Percentiles rank a stretch among this genome's conserved stretches.
These are phyloP conservation scores for Campoplex nolae DNA, from an alignment of 2,888 invertebrate genomes.

Conservation along the genomic window DNA sequence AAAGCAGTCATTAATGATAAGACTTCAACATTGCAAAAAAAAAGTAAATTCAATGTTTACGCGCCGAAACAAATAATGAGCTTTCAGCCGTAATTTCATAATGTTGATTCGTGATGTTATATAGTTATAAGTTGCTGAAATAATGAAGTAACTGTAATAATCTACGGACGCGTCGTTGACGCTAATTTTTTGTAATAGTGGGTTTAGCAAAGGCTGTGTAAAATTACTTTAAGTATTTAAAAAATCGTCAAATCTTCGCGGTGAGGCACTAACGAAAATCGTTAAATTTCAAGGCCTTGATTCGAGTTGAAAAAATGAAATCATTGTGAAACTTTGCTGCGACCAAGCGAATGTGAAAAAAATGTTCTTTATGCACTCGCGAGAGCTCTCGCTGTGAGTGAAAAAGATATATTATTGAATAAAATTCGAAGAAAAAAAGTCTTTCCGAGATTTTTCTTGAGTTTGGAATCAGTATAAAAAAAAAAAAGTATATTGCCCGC, in stretches of 20 bases:
- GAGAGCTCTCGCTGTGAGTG: neutral
- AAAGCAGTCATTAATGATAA: conserved; percentile 67
- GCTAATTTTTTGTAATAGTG: conserved; percentile 50
- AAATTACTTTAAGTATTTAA: conserved; percentile 11
- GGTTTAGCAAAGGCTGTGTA: conserved; percentile 71
- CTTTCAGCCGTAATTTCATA: conserved; percentile 62
- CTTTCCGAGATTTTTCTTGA: conserved; percentile 3
- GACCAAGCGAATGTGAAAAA: neutral
- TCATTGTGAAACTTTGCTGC: neutral
- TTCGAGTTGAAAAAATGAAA: neutral
- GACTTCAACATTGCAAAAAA: conserved; percentile 50
- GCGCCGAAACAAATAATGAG: conserved; percentile 43
- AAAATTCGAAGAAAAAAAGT: neutral
- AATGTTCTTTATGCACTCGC: neutral
- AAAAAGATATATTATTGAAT: conserved; percentile 5
- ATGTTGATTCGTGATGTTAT: conserved; percentile 72
- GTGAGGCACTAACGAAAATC: neutral
- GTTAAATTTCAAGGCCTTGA: neutral
- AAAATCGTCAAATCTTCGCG: neutral
- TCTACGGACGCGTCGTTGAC: conserved; percentile 13
- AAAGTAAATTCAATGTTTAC: conserved; percentile 50
- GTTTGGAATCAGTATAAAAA: conserved; percentile 36
- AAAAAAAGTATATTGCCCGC: conserved; percentile 64
- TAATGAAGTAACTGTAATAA: conserved; percentile 58
- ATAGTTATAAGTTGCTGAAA: conserved; percentile 68